Percentiles rank a stretch among this genome's conserved stretches.
phyloP scores from a whole-genome alignment of 2,113 vertebrate genomes.

The Dunckerocampus dactyliophorus region DNA sequence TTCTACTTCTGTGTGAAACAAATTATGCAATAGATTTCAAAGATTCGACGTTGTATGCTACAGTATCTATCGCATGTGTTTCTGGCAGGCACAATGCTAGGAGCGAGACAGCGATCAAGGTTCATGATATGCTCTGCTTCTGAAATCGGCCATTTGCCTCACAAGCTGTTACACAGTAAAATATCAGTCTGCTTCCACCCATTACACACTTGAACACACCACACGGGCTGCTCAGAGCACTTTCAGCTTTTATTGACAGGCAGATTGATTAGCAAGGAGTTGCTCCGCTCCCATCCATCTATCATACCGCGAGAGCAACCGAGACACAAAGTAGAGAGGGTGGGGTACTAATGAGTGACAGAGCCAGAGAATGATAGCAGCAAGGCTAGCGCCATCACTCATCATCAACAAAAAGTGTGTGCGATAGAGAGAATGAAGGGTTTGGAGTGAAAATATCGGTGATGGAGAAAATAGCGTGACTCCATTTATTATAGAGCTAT shows the following conservation, averaged over 20 bases:
- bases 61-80: not conserved
- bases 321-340: constrained; percentile 33
- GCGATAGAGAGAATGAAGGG: constrained; percentile 7
- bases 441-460: constrained; percentile 2
- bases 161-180: constrained; percentile 10
- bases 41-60: too few relatives aligned
- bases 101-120: not conserved
- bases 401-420: constrained; percentile 24
- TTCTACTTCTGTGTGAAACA: not conserved
- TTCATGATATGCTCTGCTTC: not conserved
- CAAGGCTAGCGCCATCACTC: constrained; percentile 41
- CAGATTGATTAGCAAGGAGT: constrained; percentile 50
- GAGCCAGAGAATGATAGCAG: constrained; percentile 31
- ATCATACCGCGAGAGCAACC: constrained; percentile 38
- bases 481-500: constrained; percentile 25
- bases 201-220: constrained; percentile 2
- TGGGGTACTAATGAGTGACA: constrained; percentile 48
- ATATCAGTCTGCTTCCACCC: not conserved
- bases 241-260: constrained; percentile 40
- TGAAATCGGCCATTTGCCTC: not conserved
- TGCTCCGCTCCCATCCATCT: constrained; percentile 30
- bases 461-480: constrained; percentile 15
- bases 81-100: not conserved
- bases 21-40: not conserved
- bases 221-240: constrained; percentile 15